These are phyloP conservation scores for Poecilia gillii DNA, from an alignment of 2,797 vertebrate species.

Conservation along the genomic window DNA sequence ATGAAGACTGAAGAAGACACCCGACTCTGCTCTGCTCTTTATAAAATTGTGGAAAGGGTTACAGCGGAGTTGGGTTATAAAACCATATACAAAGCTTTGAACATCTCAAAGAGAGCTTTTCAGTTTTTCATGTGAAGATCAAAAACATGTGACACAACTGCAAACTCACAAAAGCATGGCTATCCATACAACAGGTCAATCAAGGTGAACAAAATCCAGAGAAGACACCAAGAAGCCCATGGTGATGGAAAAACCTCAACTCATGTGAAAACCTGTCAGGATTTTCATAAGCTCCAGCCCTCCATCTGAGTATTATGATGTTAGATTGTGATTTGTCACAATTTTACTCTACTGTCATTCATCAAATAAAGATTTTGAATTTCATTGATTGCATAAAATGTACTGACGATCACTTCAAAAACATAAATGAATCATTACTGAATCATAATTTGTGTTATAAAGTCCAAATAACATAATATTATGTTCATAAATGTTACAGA, in stretches of 20 bases:
- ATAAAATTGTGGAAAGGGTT: not conserved
- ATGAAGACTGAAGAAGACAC: not conserved
- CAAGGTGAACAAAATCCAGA: not conserved
- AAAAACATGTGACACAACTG: not conserved
- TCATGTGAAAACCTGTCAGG: not conserved
- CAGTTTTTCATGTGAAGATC: not conserved
- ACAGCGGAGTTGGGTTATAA: not conserved
- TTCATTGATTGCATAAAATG: not conserved
- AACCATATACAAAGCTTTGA: not conserved
- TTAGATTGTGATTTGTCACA: not conserved
- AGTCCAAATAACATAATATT: not conserved
- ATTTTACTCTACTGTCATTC: not conserved
- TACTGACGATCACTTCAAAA: not conserved
- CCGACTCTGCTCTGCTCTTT: not conserved
- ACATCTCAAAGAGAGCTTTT: not conserved
- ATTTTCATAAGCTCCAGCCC: not conserved
- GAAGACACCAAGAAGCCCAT: not conserved
- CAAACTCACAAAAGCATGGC: not conserved
- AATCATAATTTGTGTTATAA: not conserved
- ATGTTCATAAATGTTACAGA: not conserved
- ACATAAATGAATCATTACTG: not conserved
- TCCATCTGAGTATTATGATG: not conserved
- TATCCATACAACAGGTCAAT: not conserved
- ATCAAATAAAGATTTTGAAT: not conserved
- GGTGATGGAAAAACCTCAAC: not conserved